Conservation (phyloP, 2,113 vertebrate genomes). For the Myiopsitta monachus region DNA sequence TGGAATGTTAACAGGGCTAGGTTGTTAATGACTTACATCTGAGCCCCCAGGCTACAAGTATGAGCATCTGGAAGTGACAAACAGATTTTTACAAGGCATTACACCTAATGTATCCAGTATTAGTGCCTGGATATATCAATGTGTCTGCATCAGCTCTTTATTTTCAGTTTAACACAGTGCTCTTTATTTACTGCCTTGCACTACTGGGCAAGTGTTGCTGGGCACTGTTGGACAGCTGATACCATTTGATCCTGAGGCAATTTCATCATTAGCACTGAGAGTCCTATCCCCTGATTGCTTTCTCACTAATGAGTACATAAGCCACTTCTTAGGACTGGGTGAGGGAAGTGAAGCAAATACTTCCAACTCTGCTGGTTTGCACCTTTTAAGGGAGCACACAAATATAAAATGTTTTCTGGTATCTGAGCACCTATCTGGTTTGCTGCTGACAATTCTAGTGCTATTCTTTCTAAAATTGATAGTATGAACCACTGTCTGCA, state of each 20-base stretch:
- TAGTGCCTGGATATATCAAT: neutral
- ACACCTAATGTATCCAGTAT: neutral
- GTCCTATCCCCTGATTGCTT: neutral
- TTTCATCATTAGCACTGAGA: neutral
- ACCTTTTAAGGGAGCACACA: neutral
- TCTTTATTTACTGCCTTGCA: neutral
- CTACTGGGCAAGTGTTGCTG: neutral
- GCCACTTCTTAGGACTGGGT: neutral
- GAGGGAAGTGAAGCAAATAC: neutral
- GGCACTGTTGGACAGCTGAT: neutral
- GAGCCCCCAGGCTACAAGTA: neutral
- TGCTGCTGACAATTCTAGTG: neutral
- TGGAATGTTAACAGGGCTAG: slow-evolving; percentile 10
- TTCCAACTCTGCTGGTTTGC: neutral
- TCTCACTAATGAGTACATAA: neutral
- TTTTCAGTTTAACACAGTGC: neutral
- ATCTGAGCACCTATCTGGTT: neutral
- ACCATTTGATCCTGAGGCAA: neutral
- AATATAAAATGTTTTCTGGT: neutral
- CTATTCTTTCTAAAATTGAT: neutral
- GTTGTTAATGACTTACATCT: slow-evolving; percentile 38
- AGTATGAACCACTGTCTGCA: neutral
- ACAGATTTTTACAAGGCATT: slow-evolving; percentile 28
- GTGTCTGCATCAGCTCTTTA: neutral
- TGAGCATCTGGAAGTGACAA: neutral